phyloP scores from a whole-genome alignment of 2,888 invertebrate species.

The Mylabris sibirica region DNA sequence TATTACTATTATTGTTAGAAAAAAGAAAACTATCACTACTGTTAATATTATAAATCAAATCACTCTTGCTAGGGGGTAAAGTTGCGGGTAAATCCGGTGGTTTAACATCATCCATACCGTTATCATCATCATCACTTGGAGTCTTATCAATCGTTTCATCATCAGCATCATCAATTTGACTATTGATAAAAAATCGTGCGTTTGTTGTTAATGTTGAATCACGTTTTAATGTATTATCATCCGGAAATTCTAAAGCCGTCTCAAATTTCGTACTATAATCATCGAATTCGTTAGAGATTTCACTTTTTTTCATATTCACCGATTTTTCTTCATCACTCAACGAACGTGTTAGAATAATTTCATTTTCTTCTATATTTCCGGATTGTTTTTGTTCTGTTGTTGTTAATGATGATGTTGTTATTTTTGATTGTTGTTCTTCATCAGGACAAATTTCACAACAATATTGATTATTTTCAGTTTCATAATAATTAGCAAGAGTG shows the following conservation, averaged over 20 bases:
- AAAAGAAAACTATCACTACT: constrained; percentile 13
- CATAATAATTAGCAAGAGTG: constrained; percentile 79
- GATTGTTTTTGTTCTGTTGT: background rate
- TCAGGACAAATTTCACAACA: constrained; percentile 89
- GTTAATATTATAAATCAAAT: background rate
- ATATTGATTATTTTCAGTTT: constrained; percentile 76
- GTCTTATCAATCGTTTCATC: constrained; percentile 44
- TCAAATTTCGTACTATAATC: constrained; percentile 58
- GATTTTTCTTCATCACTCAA: constrained; percentile 69
- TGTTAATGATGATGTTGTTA: background rate
- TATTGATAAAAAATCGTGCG: constrained; percentile 60
- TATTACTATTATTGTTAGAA: constrained; percentile 33
- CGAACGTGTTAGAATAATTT: constrained; percentile 55
- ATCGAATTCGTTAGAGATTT: constrained; percentile 45
- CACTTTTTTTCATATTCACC: constrained; percentile 53
- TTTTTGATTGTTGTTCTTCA: constrained; percentile 66
- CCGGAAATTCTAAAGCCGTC: constrained; percentile 50
- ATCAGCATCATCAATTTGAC: constrained; percentile 52
- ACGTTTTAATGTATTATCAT: constrained; percentile 39
- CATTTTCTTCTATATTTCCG: constrained; percentile 34
- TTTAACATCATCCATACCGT: constrained; percentile 43
- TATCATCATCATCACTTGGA: constrained; percentile 31
- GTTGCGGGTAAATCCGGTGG: constrained; percentile 52
- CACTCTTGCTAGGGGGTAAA: constrained; percentile 40
- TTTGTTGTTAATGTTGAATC: constrained; percentile 46